Conservation (phyloP, 2,888 invertebrate species). For the Calameuta pallipes region DNA sequence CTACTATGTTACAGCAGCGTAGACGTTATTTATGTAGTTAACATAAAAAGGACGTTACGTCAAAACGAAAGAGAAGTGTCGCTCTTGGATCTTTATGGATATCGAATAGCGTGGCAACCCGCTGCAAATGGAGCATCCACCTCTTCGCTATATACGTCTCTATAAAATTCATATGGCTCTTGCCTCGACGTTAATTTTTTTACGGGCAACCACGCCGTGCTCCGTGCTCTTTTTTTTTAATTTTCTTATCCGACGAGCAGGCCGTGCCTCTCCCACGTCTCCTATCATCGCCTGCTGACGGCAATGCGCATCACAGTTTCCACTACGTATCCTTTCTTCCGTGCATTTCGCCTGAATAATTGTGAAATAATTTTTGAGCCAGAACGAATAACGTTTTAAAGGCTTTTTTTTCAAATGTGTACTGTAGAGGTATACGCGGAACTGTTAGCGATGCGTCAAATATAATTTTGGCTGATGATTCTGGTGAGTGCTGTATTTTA, state of each 20-base stretch:
- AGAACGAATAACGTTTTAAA: background rate
- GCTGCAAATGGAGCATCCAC: background rate
- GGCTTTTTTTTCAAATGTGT: constrained; percentile 22
- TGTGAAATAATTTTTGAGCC: background rate
- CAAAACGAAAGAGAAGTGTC: background rate
- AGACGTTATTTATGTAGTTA: background rate
- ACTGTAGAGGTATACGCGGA: constrained; percentile 26
- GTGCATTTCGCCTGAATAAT: background rate
- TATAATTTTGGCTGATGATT: constrained; percentile 2
- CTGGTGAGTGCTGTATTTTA: background rate
- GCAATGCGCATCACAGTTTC: background rate
- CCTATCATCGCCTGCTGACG: background rate
- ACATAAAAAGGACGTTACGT: background rate
- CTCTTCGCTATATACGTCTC: background rate
- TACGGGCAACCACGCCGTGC: background rate
- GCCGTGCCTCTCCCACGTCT: background rate
- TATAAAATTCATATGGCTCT: background rate
- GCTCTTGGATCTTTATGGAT: background rate
- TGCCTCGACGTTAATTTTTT: background rate
- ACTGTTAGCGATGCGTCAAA: constrained; percentile 20
- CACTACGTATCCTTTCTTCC: background rate
- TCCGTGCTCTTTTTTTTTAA: background rate
- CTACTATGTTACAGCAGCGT: background rate
- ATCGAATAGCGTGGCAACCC: background rate
- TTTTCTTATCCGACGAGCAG: background rate